Conservation (phyloP, 1,140 invertebrate species). For the Diorhabda sublineata region DNA sequence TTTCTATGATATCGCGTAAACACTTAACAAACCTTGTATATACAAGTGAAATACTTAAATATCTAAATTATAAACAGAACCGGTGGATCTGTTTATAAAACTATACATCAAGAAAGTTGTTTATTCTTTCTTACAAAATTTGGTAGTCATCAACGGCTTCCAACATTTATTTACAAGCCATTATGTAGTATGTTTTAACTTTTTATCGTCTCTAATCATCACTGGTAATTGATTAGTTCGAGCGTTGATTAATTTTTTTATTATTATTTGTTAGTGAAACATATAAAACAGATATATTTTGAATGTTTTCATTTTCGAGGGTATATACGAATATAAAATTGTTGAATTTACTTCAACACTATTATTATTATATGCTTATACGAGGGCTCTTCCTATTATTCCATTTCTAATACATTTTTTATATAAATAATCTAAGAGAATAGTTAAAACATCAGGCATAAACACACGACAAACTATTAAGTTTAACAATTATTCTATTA, state of each 20-base stretch:
- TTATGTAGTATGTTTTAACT: constrained; percentile 39
- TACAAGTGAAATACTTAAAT: constrained; percentile 43
- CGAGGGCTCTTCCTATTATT: too few relatives aligned
- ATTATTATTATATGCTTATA: background rate
- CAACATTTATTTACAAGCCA: constrained; percentile 40
- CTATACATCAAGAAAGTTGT: constrained; percentile 37
- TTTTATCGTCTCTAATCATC: constrained; percentile 26
- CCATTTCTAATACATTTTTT: too few relatives aligned
- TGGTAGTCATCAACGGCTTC: constrained; percentile 43
- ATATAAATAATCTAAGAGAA: too few relatives aligned
- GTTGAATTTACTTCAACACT: constrained; percentile 2
- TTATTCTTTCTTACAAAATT: constrained; percentile 41
- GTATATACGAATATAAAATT: background rate
- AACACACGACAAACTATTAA: too few relatives aligned
- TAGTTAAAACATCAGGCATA: too few relatives aligned
- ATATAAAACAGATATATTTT: background rate
- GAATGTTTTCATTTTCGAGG: background rate
- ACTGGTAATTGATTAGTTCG: constrained; percentile 9
- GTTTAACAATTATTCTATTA: too few relatives aligned
- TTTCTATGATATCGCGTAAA: constrained; percentile 30
- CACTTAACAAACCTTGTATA: constrained; percentile 38
- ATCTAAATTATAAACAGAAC: constrained; percentile 40
- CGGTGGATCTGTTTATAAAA: constrained; percentile 39
- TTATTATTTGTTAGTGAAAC: constrained; percentile 1
- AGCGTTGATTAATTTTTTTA: constrained; percentile 3